Evolutionary conservation across 2,888 invertebrate species (phyloP).

Genomic region (Thumatha senex): DNA sequence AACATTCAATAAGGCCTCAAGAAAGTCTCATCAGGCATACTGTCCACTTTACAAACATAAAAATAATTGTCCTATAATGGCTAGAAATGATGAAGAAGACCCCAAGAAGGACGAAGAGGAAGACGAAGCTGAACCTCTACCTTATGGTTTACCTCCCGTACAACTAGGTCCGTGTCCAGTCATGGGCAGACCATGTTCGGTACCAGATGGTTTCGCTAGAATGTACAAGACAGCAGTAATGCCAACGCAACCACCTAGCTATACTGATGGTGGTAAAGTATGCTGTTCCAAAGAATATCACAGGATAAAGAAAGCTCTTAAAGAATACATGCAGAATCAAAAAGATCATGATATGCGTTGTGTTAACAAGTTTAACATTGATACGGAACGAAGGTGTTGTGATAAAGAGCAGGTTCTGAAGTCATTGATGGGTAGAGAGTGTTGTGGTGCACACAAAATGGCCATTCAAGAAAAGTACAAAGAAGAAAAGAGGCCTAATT

Average conservation of each 20-base stretch:
- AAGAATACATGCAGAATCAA: constrained; percentile 66
- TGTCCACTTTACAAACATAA: constrained; percentile 74
- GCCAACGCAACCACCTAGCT: constrained; percentile 62
- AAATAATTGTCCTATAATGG: constrained; percentile 62
- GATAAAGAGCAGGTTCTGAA: constrained; percentile 68
- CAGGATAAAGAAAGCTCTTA: constrained; percentile 71
- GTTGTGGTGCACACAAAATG: constrained; percentile 72
- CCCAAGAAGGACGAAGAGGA: constrained; percentile 65
- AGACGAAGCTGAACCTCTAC: constrained; percentile 64
- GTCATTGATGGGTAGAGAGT: constrained; percentile 62
- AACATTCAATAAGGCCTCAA: constrained; percentile 47
- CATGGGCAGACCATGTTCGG: constrained; percentile 69
- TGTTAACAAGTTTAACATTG: constrained; percentile 66
- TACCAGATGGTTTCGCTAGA: constrained; percentile 72
- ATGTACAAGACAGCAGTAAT: constrained; percentile 69
- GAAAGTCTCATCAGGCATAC: constrained; percentile 66
- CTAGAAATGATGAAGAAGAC: constrained; percentile 58
- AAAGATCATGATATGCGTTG: constrained; percentile 70
- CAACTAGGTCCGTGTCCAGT: constrained; percentile 76
- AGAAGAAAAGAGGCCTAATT: constrained; percentile 42
- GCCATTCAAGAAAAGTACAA: constrained; percentile 66
- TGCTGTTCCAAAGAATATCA: constrained; percentile 77
- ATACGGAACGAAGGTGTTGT: constrained; percentile 73
- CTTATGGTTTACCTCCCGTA: constrained; percentile 74
- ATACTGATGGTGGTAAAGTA: constrained; percentile 70